Evolutionary conservation across 2,797 vertebrate genomes (phyloP).

Genomic region (Centroberyx gerrardi): DNA sequence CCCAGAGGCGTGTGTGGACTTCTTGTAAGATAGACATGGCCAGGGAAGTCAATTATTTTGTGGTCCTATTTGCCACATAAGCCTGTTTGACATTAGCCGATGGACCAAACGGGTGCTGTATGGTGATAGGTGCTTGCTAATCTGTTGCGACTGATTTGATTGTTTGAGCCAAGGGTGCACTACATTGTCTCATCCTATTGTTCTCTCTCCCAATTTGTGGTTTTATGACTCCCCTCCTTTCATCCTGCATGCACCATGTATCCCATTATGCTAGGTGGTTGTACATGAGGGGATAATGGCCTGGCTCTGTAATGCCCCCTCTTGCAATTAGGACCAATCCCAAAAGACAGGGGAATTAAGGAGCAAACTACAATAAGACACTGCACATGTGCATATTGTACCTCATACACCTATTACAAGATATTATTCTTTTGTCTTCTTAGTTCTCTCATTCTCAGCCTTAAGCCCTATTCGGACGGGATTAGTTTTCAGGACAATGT

Average conservation of each 20-base stretch:
- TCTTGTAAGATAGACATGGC: slow-evolving; percentile 35
- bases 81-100: slow-evolving; percentile 26
- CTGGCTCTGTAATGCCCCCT: slow-evolving; percentile 46
- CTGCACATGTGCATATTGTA: slow-evolving; percentile 14
- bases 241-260: slow-evolving; percentile 43
- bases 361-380: slow-evolving; percentile 30
- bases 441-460: slow-evolving; percentile 5
- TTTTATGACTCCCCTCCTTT: slow-evolving; percentile 61
- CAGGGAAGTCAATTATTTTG: slow-evolving; percentile 44
- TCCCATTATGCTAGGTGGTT: slow-evolving; percentile 60
- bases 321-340: slow-evolving; percentile 61
- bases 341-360: slow-evolving; percentile 41
- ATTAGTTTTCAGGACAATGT: slow-evolving; percentile 34
- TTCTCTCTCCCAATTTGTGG: slow-evolving; percentile 49
- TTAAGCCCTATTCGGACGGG: slow-evolving; percentile 13
- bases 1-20: slow-evolving; percentile 25
- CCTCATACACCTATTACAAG: slow-evolving; percentile 25
- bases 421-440: slow-evolving; percentile 5
- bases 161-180: slow-evolving; percentile 48
- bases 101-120: slow-evolving; percentile 17
- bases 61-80: slow-evolving; percentile 34
- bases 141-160: slow-evolving; percentile 51
- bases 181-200: slow-evolving; percentile 49
- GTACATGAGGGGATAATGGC: slow-evolving; percentile 64
- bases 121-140: slow-evolving; percentile 34